phyloP scores from a whole-genome alignment of 1,140 invertebrate genomes.

The Drosophila leontia region DNA sequence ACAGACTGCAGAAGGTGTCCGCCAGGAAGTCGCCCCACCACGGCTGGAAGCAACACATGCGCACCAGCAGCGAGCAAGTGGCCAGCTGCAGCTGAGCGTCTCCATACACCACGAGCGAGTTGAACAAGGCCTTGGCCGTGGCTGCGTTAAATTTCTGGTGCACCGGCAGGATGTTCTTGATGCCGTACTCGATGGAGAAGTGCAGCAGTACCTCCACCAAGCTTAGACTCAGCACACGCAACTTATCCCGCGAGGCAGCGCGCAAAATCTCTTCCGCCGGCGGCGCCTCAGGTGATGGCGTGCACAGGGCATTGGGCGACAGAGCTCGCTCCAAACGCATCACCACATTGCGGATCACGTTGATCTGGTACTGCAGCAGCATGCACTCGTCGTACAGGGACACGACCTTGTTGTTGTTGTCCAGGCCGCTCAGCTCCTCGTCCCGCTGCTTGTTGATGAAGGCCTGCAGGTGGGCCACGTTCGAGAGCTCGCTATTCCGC shows the following conservation, averaged over 20 bases:
- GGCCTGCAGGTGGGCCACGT: slow-evolving; percentile 92
- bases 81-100: slow-evolving; percentile 86
- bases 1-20: slow-evolving; percentile 91
- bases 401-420: slow-evolving; percentile 89
- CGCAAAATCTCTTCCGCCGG: slow-evolving; percentile 85
- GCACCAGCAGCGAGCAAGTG: slow-evolving; percentile 89
- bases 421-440: slow-evolving; percentile 86
- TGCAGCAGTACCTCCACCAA: slow-evolving; percentile 92
- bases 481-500: slow-evolving; percentile 90
- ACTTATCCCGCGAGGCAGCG: slow-evolving; percentile 90
- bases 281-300: background rate
- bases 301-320: slow-evolving; percentile 21
- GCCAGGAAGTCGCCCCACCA: slow-evolving; percentile 97
- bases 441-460: slow-evolving; percentile 90
- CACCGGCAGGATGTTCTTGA: slow-evolving; percentile 86
- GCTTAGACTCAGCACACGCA: slow-evolving; percentile 91
- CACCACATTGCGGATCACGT: slow-evolving; percentile 90
- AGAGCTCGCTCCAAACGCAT: slow-evolving; percentile 87
- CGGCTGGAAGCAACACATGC: slow-evolving; percentile 89
- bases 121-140: slow-evolving; percentile 89
- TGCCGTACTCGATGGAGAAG: slow-evolving; percentile 88
- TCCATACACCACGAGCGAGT: slow-evolving; percentile 84
- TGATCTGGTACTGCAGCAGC: slow-evolving; percentile 92
- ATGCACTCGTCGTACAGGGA: slow-evolving; percentile 93
- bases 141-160: slow-evolving; percentile 87